A percentile compares a stretch with the other conserved stretches of the same genome.
These are phyloP conservation scores for Glossosoma conforme DNA, from an alignment of 1,140 invertebrate species.

Conservation along the genomic window DNA sequence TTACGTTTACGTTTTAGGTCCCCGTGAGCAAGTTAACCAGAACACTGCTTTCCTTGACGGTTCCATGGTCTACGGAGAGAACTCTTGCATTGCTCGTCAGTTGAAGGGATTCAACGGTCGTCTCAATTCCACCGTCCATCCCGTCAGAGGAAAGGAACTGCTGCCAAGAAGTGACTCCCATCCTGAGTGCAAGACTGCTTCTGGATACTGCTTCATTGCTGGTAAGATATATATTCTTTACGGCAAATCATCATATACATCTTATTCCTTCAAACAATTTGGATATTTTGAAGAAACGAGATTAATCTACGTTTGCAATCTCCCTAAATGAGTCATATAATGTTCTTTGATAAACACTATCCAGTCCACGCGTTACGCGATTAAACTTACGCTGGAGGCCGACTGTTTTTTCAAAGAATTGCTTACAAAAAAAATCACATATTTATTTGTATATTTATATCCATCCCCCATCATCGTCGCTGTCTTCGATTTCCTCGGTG, in stretches of 20 bases:
- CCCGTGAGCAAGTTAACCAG: conserved; percentile 89
- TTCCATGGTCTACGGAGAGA: conserved; percentile 68
- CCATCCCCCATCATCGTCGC: too few relatives aligned
- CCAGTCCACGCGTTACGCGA: too few relatives aligned
- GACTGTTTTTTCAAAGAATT: too few relatives aligned
- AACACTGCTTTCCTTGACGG: conserved; percentile 87
- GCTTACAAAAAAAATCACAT: too few relatives aligned
- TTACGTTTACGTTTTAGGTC: conserved; percentile 57
- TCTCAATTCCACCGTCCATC: conserved; percentile 73
- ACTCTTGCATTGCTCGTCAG: conserved; percentile 66
- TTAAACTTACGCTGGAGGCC: too few relatives aligned
- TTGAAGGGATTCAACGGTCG: conserved; percentile 73
- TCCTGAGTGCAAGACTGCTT: conserved; percentile 80
- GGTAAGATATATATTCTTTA: too few relatives aligned
- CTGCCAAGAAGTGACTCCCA: conserved; percentile 69
- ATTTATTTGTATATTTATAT: too few relatives aligned
- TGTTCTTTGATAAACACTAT: neutral
- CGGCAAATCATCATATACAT: too few relatives aligned
- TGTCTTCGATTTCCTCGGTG: too few relatives aligned
- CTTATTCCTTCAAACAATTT: neutral
- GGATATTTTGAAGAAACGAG: too few relatives aligned
- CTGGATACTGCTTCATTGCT: conserved; percentile 79
- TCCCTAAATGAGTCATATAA: too few relatives aligned
- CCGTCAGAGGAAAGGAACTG: conserved; percentile 68
- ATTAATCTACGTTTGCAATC: too few relatives aligned